phyloP scores from a whole-genome alignment of 2,797 vertebrate genomes.

The Typhlichthys subterraneus region DNA sequence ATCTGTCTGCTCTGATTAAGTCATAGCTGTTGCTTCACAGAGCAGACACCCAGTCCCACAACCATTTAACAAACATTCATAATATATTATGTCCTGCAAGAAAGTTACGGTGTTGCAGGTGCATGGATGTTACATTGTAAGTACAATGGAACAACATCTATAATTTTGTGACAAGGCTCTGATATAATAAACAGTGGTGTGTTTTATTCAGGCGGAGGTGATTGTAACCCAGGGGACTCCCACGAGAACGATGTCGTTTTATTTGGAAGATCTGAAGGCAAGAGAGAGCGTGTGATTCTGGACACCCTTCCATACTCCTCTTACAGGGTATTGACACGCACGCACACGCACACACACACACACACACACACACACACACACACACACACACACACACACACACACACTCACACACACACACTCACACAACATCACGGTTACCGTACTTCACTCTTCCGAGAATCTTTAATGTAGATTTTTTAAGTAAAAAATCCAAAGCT shows the following conservation, averaged over 20 bases:
- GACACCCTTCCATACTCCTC: constrained; percentile 90
- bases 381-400: background rate
- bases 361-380: background rate
- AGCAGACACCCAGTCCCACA: no score
- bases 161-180: background rate
- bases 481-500: no score
- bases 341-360: background rate
- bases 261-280: constrained; percentile 87
- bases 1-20: no score
- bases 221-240: constrained; percentile 90
- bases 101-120: background rate
- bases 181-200: background rate
- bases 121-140: no score
- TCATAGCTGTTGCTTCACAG: no score
- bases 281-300: constrained; percentile 83
- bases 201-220: constrained; percentile 80
- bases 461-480: background rate
- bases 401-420: background rate
- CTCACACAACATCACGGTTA: background rate
- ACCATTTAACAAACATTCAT: no score
- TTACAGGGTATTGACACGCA: constrained; percentile 81
- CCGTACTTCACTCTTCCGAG: background rate
- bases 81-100: background rate
- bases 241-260: constrained; percentile 89
- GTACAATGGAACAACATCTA: background rate